A percentile compares a stretch with the other conserved stretches of the same genome.
Conservation (phyloP, 2,888 invertebrate genomes). For the Caenorhabditis auriculariae region DNA sequence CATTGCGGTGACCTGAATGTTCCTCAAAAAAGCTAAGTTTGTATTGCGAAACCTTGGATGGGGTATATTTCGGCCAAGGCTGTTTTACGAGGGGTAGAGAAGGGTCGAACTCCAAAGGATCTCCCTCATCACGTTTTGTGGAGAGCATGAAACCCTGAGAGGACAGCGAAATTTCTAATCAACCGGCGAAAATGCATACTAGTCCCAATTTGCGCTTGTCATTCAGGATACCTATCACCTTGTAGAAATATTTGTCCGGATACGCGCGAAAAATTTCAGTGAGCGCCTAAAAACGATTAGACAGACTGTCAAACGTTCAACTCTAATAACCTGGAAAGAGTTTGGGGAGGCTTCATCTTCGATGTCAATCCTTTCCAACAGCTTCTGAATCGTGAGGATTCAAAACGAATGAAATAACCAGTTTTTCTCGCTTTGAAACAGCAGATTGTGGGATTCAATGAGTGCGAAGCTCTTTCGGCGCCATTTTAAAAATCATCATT, state of each 20-base stretch:
- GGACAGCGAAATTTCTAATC: neutral
- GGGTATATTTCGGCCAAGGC: constrained; percentile 16
- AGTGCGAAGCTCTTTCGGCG: no score
- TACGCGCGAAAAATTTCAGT: constrained; percentile 10
- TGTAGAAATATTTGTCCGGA: constrained; percentile 1
- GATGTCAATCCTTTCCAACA: constrained; percentile 8
- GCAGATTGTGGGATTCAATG: no score
- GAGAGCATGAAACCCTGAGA: constrained; percentile 1
- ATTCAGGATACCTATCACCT: constrained; percentile 3
- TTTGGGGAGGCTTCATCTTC: constrained; percentile 11
- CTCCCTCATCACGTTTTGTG: neutral
- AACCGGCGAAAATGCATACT: neutral
- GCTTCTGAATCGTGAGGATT: constrained; percentile 8
- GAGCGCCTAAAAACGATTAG: no score
- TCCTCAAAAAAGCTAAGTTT: neutral
- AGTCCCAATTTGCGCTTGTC: constrained; percentile 8
- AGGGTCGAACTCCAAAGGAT: constrained; percentile 11
- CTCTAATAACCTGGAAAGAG: constrained; percentile 16
- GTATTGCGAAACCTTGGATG: constrained; percentile 9
- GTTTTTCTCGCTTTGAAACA: neutral
- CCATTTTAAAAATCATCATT: no score
- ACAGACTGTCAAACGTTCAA: no score
- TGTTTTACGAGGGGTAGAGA: constrained; percentile 8
- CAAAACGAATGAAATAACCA: constrained; percentile 3
- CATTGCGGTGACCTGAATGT: constrained; percentile 9